Base-by-base conservation (phyloP, 1,140 invertebrate genomes). In the Pseudomyrmex dendroicus region DNA sequence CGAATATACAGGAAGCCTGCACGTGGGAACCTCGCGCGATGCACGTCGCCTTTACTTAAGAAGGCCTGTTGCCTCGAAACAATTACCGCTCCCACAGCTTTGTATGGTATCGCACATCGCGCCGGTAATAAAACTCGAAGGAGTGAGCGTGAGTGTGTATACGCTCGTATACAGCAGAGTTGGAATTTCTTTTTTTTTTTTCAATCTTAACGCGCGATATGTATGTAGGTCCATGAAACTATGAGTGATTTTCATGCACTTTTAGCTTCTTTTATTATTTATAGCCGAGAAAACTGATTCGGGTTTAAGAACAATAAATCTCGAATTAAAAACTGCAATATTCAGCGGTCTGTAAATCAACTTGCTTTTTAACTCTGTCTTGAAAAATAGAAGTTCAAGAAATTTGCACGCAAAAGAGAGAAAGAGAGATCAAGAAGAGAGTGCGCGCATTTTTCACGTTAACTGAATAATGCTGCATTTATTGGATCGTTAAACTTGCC, bases 1-100 rank as follows among this genome's bases (percentile, higher is more conserved):
- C 86, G 73, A 87, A 87, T 87, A 87, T 87, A 84, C 86, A 87
- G 86, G 86, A 87, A 87, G 86, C 82, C 70, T 86, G 64, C 35
- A 87, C 86, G 86, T 87, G 86, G 86, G 86, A 87, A 87, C 74
- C 56, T 80, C 48, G 17, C 54, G 54, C 44, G 72, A 64, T 67
- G 61, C 82, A 78, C 82, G 73, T 84, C 59, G 61, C 48, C 70
- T 54, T 35, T 84, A 50, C 86, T 87, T 68, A 77, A 74, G 86
- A 35, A 84, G 83, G 52, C 67, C 46, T 68, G 59, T 87, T 84
- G 74, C 73, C 64, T 87, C 63, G 85, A 20, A 74, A 87, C 86
- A 87, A 87, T 87, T 84, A 87, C 85, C 56, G 61, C 73, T 61
- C 78, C 68, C 78, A 67, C 63, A 56, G 80, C 50, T 63, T 80